Evolutionary conservation across 2,797 vertebrate genomes (phyloP).

Genomic region (Kryptolebias ocellatus): DNA sequence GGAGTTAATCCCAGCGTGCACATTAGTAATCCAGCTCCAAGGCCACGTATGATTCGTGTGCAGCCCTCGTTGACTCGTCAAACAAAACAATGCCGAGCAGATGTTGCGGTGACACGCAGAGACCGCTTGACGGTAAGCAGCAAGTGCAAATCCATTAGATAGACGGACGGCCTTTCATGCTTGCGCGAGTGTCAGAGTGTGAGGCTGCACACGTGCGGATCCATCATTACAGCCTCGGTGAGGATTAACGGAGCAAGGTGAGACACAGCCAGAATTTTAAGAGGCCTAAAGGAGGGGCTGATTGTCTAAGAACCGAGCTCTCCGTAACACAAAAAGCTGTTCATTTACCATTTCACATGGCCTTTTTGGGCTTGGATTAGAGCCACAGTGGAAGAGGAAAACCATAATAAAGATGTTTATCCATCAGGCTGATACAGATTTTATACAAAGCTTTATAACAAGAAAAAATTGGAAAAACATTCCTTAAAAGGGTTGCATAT

Average conservation of each 20-base stretch:
- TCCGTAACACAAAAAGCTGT: slow-evolving; percentile 41
- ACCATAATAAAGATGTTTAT: slow-evolving; percentile 4
- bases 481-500: neutral
- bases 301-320: slow-evolving; percentile 47
- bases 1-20: slow-evolving; percentile 22
- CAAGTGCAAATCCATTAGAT: slow-evolving; percentile 50
- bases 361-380: slow-evolving; percentile 45
- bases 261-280: slow-evolving; percentile 65
- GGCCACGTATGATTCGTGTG: slow-evolving; percentile 28
- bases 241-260: slow-evolving; percentile 72
- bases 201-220: slow-evolving; percentile 27
- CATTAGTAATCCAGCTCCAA: slow-evolving; percentile 24
- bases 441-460: neutral
- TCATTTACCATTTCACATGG: slow-evolving; percentile 44
- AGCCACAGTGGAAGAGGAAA: slow-evolving; percentile 21
- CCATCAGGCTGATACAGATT: neutral
- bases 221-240: slow-evolving; percentile 61
- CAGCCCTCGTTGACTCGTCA: slow-evolving; percentile 48
- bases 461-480: neutral
- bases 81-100: slow-evolving; percentile 55
- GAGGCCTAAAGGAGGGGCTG: slow-evolving; percentile 41
- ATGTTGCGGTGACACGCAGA: slow-evolving; percentile 52
- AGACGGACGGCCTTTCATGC: slow-evolving; percentile 42
- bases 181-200: slow-evolving; percentile 23
- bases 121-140: slow-evolving; percentile 42